Conservation (phyloP, 2,113 vertebrate species). For the Bombycilla garrulus region DNA sequence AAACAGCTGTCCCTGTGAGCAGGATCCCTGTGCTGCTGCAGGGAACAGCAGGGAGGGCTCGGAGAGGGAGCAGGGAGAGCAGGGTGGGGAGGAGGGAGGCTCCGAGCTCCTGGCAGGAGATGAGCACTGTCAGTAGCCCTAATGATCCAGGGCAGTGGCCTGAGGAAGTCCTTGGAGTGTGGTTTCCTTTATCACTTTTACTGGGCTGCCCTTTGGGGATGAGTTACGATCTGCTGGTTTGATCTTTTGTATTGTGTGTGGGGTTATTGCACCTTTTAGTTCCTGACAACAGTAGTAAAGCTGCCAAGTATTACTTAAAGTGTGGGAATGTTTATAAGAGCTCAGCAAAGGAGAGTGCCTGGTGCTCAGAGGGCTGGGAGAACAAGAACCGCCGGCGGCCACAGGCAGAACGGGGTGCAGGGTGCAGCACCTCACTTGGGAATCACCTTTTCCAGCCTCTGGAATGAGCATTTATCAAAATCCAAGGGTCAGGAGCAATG, state of each 20-base stretch:
- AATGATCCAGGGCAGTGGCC: conserved; percentile 45
- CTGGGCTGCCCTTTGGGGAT: conserved; percentile 26
- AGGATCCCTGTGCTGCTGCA: background rate
- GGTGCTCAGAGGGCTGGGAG: background rate
- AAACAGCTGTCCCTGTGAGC: background rate
- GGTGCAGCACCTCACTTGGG: background rate
- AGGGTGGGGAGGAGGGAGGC: background rate
- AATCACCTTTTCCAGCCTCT: background rate
- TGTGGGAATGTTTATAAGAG: conserved; percentile 62
- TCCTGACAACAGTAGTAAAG: conserved; percentile 60
- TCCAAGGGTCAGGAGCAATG: background rate
- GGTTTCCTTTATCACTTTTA: conserved; percentile 56
- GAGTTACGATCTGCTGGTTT: conserved; percentile 54
- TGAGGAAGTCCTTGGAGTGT: conserved; percentile 63
- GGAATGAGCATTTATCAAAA: background rate
- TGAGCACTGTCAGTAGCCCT: conserved; percentile 4
- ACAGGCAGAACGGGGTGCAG: background rate
- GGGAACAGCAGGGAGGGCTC: too few relatives aligned
- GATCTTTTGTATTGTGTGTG: conserved; percentile 41
- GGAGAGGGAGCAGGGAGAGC: background rate
- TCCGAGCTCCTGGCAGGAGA: background rate
- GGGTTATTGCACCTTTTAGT: conserved; percentile 59
- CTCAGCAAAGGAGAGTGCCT: conserved; percentile 7
- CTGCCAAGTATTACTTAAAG: conserved; percentile 56
- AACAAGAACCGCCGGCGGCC: background rate